These are phyloP conservation scores for Pyrocoelia pectoralis DNA, from an alignment of 2,888 invertebrate genomes.

Conservation along the genomic window DNA sequence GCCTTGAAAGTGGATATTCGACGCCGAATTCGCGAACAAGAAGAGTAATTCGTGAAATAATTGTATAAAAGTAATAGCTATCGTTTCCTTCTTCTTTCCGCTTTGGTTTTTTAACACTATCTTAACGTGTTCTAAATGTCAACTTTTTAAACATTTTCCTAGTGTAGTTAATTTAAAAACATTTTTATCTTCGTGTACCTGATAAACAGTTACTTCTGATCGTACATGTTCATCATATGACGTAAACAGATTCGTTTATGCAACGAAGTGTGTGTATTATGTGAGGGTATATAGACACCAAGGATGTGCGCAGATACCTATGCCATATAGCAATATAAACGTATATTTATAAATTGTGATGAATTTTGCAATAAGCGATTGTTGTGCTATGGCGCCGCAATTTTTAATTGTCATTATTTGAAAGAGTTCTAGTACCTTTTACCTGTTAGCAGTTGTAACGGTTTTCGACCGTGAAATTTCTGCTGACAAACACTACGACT, in stretches of 20 bases:
- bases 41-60: constrained; percentile 93
- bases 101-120: constrained; percentile 11
- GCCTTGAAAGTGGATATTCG: constrained; percentile 91
- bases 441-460: constrained; percentile 12
- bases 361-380: constrained; percentile 55
- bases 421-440: constrained; percentile 19
- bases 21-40: constrained; percentile 93
- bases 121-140: background rate
- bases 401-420: constrained; percentile 30
- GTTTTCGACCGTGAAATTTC: background rate
- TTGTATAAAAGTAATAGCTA: constrained; percentile 69
- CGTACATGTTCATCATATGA: constrained; percentile 25
- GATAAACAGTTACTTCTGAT: constrained; percentile 28
- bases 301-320: constrained; percentile 19
- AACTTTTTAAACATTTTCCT: background rate
- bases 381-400: constrained; percentile 50
- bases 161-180: constrained; percentile 21
- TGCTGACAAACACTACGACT: background rate
- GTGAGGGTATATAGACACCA: constrained; percentile 15
- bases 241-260: constrained; percentile 4
- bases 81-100: background rate
- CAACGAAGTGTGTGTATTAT: constrained; percentile 4
- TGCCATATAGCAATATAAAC: constrained; percentile 41
- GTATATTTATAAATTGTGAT: constrained; percentile 38
- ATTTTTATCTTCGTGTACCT: constrained; percentile 32